These are phyloP conservation scores for Oeneis ivallda DNA, from an alignment of 2,888 invertebrate genomes.

Conservation along the genomic window DNA sequence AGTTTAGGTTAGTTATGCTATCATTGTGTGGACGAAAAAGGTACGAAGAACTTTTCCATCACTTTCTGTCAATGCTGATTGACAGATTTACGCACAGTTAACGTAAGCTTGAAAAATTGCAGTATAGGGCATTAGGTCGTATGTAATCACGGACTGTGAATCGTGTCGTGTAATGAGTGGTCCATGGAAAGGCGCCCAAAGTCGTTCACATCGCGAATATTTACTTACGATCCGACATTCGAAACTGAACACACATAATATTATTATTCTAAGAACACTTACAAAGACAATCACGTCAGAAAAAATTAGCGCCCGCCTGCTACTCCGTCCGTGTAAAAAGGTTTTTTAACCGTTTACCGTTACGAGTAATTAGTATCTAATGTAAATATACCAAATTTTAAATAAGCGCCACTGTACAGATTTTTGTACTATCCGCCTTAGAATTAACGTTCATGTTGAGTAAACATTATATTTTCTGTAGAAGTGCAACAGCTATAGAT, in stretches of 20 bases:
- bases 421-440: too few relatives aligned
- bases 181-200: slow-evolving; percentile 19
- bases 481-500: not conserved
- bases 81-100: too few relatives aligned
- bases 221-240: slow-evolving; percentile 44
- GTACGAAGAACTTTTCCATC: too few relatives aligned
- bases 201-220: slow-evolving; percentile 45
- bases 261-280: slow-evolving; percentile 23
- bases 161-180: not conserved
- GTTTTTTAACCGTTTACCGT: slow-evolving; percentile 2
- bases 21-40: too few relatives aligned
- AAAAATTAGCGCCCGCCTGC: slow-evolving; percentile 6
- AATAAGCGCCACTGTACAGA: not conserved
- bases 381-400: not conserved
- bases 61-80: too few relatives aligned
- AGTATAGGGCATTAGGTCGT: too few relatives aligned
- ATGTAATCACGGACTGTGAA: not conserved
- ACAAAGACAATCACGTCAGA: slow-evolving; percentile 21
- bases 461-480: too few relatives aligned
- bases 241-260: slow-evolving; percentile 5
- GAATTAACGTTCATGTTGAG: too few relatives aligned
- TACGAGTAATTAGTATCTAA: not conserved
- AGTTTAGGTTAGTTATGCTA: too few relatives aligned
- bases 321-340: not conserved
- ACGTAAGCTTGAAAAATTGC: too few relatives aligned